phyloP scores from a whole-genome alignment of 2,888 invertebrate species.

The Microchrysa polita region DNA sequence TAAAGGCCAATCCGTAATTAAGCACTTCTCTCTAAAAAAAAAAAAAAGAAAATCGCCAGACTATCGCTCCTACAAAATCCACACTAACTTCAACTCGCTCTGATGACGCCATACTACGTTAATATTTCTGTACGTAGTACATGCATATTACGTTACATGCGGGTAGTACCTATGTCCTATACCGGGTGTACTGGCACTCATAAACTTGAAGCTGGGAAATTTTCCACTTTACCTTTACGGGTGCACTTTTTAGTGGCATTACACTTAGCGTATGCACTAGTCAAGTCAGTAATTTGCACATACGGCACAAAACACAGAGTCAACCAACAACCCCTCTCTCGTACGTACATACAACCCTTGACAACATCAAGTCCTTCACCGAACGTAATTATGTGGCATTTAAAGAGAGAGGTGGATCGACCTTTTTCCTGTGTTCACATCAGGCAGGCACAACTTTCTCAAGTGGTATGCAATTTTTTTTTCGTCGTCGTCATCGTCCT shows the following conservation, averaged over 20 bases:
- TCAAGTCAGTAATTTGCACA: slow-evolving; percentile 44
- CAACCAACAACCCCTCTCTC: too few species aligned
- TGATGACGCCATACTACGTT: too few species aligned
- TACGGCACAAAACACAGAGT: slow-evolving; percentile 29
- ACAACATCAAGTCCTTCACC: slow-evolving; percentile 25
- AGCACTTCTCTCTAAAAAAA: slow-evolving; percentile 45
- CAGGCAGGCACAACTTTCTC: slow-evolving; percentile 1
- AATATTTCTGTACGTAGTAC: too few species aligned
- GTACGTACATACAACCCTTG: slow-evolving; percentile 32
- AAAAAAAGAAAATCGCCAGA: slow-evolving; percentile 42
- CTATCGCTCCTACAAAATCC: slow-evolving; percentile 36
- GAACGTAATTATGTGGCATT: slow-evolving; percentile 43
- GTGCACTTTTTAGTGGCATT: slow-evolving; percentile 38
- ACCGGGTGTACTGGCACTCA: not conserved
- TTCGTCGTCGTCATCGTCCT: not conserved
- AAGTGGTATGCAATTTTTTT: not conserved
- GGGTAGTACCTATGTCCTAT: too few species aligned
- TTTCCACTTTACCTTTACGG: slow-evolving; percentile 38
- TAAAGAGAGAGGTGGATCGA: slow-evolving; percentile 24
- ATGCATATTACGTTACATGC: too few species aligned
- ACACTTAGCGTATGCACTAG: slow-evolving; percentile 20
- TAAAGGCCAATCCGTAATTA: slow-evolving; percentile 47
- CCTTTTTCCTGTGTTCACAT: slow-evolving; percentile 1
- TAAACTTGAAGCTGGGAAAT: slow-evolving; percentile 15
- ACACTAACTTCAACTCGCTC: slow-evolving; percentile 13